Evolutionary conservation across 2,888 invertebrate species (phyloP).

Genomic region (Euplagia quadripunctaria): DNA sequence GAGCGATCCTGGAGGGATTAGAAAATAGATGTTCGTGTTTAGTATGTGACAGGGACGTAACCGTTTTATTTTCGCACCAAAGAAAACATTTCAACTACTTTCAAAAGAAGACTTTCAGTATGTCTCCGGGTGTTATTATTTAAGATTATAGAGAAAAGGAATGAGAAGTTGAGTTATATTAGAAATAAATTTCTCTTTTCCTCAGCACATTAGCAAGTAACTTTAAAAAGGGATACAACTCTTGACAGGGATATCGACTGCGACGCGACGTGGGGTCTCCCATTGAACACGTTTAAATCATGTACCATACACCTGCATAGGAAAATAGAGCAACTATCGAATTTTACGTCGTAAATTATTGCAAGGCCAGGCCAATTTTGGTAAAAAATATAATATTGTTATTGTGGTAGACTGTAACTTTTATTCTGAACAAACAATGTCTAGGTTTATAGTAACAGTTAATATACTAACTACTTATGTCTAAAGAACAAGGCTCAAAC

Average conservation of each 20-base stretch:
- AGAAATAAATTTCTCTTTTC: background rate
- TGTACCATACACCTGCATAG: background rate
- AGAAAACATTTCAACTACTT: background rate
- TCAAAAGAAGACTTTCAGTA: background rate
- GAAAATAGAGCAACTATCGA: background rate
- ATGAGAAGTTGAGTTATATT: background rate
- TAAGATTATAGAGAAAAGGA: background rate
- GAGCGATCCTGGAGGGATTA: background rate
- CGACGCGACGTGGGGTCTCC: background rate
- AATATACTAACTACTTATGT: background rate
- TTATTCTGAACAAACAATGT: background rate
- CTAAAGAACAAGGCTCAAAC: background rate
- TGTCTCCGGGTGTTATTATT: no score
- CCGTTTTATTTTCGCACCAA: background rate
- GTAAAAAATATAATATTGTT: background rate
- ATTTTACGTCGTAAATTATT: background rate
- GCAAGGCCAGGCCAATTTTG: no score
- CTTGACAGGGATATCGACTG: constrained; percentile 1
- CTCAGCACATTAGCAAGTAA: background rate
- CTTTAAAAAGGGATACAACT: background rate
- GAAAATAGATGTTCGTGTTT: background rate
- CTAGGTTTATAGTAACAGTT: background rate
- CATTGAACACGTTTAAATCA: background rate
- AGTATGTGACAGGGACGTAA: background rate
- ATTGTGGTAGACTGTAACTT: background rate